phyloP scores from a whole-genome alignment of 2,888 invertebrate genomes.

The Heterodera filipjevi region DNA sequence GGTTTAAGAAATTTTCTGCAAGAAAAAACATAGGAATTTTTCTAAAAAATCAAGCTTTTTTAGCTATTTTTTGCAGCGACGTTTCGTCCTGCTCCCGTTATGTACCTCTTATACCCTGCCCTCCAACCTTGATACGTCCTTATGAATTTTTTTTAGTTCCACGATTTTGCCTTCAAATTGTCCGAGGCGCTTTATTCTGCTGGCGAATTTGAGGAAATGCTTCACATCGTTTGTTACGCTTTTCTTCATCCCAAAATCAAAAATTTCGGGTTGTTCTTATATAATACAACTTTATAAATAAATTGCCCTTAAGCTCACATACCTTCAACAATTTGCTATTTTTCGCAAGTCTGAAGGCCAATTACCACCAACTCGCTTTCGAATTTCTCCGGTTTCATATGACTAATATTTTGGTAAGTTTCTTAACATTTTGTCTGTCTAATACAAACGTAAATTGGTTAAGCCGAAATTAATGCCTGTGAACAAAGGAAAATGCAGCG shows the following conservation, averaged over 20 bases:
- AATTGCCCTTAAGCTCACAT: constrained; percentile 38
- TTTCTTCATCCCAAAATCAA: constrained; percentile 55
- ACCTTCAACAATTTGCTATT: constrained; percentile 58
- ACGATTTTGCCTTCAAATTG: constrained; percentile 60
- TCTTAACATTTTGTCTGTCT: neutral
- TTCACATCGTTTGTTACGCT: constrained; percentile 60
- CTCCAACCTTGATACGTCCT: too few species aligned
- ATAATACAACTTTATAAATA: neutral
- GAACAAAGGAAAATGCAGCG: constrained; percentile 9
- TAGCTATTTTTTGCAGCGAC: too few species aligned
- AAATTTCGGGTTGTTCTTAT: constrained; percentile 26
- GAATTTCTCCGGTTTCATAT: constrained; percentile 54
- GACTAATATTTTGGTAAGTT: constrained; percentile 20
- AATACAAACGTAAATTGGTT: too few species aligned
- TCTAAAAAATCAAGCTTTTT: too few species aligned
- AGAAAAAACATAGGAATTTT: too few species aligned
- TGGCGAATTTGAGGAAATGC: constrained; percentile 47
- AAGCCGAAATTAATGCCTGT: constrained; percentile 19
- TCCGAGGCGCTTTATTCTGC: constrained; percentile 50
- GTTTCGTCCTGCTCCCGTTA: too few species aligned
- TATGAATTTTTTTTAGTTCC: constrained; percentile 46
- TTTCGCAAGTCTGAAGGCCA: constrained; percentile 55
- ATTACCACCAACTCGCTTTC: constrained; percentile 56
- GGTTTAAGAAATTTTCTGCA: too few species aligned
- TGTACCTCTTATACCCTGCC: too few species aligned